Evolutionary conservation across 2,113 vertebrate species (phyloP), one percentile per base, ranked within the genome.

Genomic region (Etheostoma cragini): DNA sequence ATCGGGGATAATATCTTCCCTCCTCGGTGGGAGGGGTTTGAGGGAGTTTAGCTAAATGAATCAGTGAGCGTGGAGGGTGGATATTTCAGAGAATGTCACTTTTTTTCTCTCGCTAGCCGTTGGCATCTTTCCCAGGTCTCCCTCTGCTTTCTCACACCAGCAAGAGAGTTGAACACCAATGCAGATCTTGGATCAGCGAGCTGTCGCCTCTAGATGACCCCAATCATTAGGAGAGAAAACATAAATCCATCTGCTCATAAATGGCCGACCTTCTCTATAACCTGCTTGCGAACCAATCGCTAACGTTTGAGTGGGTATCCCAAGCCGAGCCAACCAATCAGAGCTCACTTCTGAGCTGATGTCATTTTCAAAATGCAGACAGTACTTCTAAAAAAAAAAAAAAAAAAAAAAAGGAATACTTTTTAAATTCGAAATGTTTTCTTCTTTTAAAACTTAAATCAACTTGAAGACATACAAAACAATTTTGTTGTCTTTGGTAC

Each of bases 51-150:
- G 79, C 66, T 76, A 82, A 87, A 84, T 80, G 76, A 90, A 84
- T 91, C 84, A 85, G 86, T 88, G 81, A 81, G 80, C 30, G 69
- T 70, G 68, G 60, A 83, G 73, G 76, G 42, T 58, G 74, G 79
- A 76, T 76, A 81, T 81, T 69, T 87, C 62, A 67, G 17, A 83
- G 81, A 81, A 87, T 79, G 69, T 71, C 72, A 82, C 80, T 81
- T 84, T 65, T 70, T 49, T 57, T 42, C 15, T 8, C 47, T 26
- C 16, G 38, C 10, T 22, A 1, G 71, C 24, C 54, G 11, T 64
- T 91, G 88, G 82, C 82, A 85, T 77, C 75, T 50, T 74, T 91
- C 88, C 83, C 87, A 81, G 86, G 84, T 88, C 54, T 85, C 82
- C 76, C 74, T 90, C 68, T 60, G 70, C 78, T 50, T 80, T 72